Base-by-base conservation (phyloP, 35 echinoderm and acorn worm genomes). In the Hemicentrotus pulcherrimus region DNA sequence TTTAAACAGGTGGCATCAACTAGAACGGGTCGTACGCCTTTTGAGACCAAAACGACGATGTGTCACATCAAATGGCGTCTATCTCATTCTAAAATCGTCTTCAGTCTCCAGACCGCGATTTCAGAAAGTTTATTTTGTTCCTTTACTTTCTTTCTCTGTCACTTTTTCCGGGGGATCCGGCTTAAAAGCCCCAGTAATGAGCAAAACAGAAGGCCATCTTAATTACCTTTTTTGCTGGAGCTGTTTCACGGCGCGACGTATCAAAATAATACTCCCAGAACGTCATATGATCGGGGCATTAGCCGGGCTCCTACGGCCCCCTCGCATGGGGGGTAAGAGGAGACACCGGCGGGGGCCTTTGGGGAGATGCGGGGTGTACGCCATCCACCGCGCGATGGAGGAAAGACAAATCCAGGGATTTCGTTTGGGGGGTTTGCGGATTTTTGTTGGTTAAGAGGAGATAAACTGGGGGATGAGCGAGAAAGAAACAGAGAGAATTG, bases 161-260 rank as follows among this genome's bases (percentile, higher is more conserved):
- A 4, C 5, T 45, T 46, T 93, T 93, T 58, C 32, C 46, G 16
- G 30, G n/a, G n/a, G 48, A 93, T 93, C 91, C 13, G 32, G 48
- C 91, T 47, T 32, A 93, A 93, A 58, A 90, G 46, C 32, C 88
- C n/a, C 31, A 47, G n/a, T 93, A 93, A 93, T 93, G 91, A 93
- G 91, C 48, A 93, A 93, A 93, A 93, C 91, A 93, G 91, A 93
- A 93, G 91, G 91, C 24, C 91, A 30, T 93, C 91, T 93, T 93
- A 93, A 93, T 93, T 93, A 93, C 91, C 91, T 93, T 93, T 93
- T 71, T 78, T 78, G 65, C 19, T n/a, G 65, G 65, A 78, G 91
- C 91, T 50, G 46, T 93, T 93, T 93, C 46, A 58, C 30, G 32
- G 91, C 32, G 46, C 48, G 35, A 46, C 46, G 41, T 93, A 93